Conservation (phyloP, 2,888 invertebrate genomes). For the Zonitis immaculata region DNA sequence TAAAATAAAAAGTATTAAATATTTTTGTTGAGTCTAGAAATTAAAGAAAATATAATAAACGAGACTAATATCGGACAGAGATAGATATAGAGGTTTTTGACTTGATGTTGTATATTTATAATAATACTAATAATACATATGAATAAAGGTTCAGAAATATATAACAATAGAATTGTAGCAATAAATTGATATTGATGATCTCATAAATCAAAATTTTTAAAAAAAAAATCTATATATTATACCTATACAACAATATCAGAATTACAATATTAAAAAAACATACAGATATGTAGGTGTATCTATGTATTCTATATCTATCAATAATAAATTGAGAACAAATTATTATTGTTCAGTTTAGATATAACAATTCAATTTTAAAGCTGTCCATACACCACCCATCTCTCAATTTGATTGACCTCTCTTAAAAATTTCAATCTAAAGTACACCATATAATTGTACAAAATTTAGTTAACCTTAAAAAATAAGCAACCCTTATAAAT, state of each 20-base stretch:
- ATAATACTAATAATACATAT: background rate
- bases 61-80: too few relatives aligned
- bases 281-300: background rate
- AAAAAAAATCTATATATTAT: background rate
- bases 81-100: background rate
- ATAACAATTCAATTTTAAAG: background rate
- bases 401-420: too few relatives aligned
- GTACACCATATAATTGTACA: too few relatives aligned
- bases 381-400: background rate
- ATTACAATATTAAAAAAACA: background rate
- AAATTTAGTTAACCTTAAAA: too few relatives aligned
- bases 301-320: too few relatives aligned
- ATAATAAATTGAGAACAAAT: too few relatives aligned
- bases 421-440: too few relatives aligned
- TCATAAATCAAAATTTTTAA: background rate
- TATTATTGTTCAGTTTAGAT: too few relatives aligned
- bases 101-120: background rate
- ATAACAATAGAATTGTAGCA: background rate
- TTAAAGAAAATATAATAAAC: too few relatives aligned
- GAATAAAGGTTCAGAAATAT: background rate
- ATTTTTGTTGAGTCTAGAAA: background rate
- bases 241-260: background rate
- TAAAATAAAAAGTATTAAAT: too few relatives aligned
- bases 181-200: background rate
- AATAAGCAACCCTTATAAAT: too few relatives aligned